Evolutionary conservation across 2,888 invertebrate genomes (phyloP).

Genomic region (Trissolcus brochymenae): DNA sequence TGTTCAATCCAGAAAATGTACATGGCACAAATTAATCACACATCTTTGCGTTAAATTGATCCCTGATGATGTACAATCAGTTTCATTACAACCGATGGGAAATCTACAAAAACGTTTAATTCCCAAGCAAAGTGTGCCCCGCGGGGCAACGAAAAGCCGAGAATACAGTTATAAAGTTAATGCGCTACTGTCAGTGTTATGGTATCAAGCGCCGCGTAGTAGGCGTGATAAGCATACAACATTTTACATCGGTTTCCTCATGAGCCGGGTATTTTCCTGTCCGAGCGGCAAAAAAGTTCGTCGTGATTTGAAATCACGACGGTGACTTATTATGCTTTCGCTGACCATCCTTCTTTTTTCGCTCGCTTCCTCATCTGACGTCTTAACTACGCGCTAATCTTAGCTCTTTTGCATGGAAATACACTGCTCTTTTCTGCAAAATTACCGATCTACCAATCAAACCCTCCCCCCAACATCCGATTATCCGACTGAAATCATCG

Average conservation of each 20-base stretch:
- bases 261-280: slow-evolving; percentile 54
- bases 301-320: slow-evolving; percentile 54
- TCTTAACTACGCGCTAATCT: too few relatives aligned
- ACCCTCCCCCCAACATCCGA: too few relatives aligned
- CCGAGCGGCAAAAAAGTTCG: slow-evolving; percentile 34
- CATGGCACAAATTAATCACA: too few relatives aligned
- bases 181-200: slow-evolving; percentile 48
- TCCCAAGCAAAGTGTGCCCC: slow-evolving; percentile 29
- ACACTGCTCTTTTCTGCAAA: too few relatives aligned
- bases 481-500: too few relatives aligned
- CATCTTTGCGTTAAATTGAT: slow-evolving; percentile 8
- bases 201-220: slow-evolving; percentile 42
- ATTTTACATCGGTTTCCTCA: slow-evolving; percentile 42
- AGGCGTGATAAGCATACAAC: slow-evolving; percentile 58
- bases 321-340: slow-evolving; percentile 52
- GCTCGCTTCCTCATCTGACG: too few relatives aligned
- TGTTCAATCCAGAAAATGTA: too few relatives aligned
- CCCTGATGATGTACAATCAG: slow-evolving; percentile 15
- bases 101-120: slow-evolving; percentile 30
- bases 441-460: not conserved
- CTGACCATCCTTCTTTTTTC: slow-evolving; percentile 3
- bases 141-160: slow-evolving; percentile 32
- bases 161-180: slow-evolving; percentile 58
- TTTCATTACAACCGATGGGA: slow-evolving; percentile 20
- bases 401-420: too few relatives aligned